Conservation (phyloP, 2,888 invertebrate genomes). For the Pristionchus entomophagus region DNA sequence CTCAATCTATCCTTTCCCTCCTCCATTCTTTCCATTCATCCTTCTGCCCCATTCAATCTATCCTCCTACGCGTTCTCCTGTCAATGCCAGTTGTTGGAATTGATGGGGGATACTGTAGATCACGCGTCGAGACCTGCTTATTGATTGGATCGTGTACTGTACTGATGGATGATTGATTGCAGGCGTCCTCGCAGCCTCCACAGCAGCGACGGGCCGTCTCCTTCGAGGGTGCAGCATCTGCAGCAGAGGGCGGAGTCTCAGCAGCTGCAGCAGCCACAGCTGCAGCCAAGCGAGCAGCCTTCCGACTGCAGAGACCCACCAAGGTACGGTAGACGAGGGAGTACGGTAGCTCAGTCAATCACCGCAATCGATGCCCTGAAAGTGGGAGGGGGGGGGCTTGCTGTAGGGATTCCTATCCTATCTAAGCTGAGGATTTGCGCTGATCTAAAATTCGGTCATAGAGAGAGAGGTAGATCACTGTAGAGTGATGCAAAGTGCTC, state of each 20-base stretch:
- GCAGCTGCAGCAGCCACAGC: constrained; percentile 18
- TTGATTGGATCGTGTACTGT: not conserved
- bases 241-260: not conserved
- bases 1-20: not conserved
- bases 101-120: not conserved
- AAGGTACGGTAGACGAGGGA: not conserved
- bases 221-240: constrained; percentile 11
- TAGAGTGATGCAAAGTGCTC: no score
- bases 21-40: not conserved
- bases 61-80: not conserved
- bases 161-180: not conserved
- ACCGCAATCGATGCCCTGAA: not conserved
- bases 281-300: constrained; percentile 11
- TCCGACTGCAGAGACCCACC: not conserved
- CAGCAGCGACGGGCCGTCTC: constrained; percentile 21
- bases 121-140: not conserved
- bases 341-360: not conserved
- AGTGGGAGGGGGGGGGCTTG: not conserved
- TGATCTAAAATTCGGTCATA: not conserved
- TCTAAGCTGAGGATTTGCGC: not conserved
- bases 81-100: not conserved
- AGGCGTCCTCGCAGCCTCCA: not conserved
- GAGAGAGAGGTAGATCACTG: not conserved
- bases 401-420: not conserved
- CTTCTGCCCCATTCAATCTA: constrained; percentile 11